Base-by-base conservation (phyloP, 1,140 invertebrate species). In the Conus ventricosus region DNA sequence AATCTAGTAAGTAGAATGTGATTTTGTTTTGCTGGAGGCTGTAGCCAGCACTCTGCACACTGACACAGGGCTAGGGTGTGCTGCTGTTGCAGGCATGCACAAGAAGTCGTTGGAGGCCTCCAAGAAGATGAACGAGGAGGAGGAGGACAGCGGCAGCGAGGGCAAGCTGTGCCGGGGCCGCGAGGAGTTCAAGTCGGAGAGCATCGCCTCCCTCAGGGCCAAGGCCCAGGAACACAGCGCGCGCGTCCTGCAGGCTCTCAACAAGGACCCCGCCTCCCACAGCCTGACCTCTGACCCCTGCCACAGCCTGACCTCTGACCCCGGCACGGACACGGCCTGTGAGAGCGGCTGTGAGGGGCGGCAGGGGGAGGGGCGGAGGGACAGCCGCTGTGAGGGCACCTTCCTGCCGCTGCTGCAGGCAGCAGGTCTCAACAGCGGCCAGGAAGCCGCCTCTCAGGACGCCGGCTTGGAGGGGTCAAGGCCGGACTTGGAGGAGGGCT, bases 21-120 rank as follows among this genome's bases (percentile, higher is more conserved):
- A 39, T 39, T 39, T 39, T 39, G 39, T 39, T 39, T 39, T 39
- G 39, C 39, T 39, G 39, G 39, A 39, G 39, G 39, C 39, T 39
- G 39, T 39, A 39, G 39, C 39, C 39, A 39, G 39, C 39, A 39
- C 39, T 39, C 39, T 39, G 39, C 39, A 3, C 39, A 3, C 39
- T 39, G 39, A 39, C 39, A 39, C 39, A 39, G 39, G 39, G 39
- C 39, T 39, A 39, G 39, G 39, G 39, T 39, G 39, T 39, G 39
- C 39, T 39, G 39, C 0, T 71, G 67, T 78, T 81, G 71, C 96
- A 98, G 99, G 99, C 94, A 99, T 99, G 99, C 99, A 99, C 96
- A 98, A 99, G 92, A 99, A 99, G 96, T 99, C 98, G 51, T 95
- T 99, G 91, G 99, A 99, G 96, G 99, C 99, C 27, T 98, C 99